Percentiles rank a stretch among this genome's conserved stretches.
Conservation (phyloP, 2,113 vertebrate species). For the Corythaixoides concolor region DNA sequence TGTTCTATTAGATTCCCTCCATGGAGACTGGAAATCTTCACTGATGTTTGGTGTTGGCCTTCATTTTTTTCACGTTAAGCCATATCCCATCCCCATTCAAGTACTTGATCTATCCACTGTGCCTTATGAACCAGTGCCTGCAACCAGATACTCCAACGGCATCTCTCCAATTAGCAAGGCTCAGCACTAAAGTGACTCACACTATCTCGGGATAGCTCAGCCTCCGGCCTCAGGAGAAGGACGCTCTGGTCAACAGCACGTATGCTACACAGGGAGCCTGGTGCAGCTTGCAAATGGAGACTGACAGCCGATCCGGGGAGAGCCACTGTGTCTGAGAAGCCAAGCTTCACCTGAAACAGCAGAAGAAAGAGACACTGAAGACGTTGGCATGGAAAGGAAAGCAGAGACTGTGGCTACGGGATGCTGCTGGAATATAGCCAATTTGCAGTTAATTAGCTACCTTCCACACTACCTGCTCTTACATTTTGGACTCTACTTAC, state of each 20-base stretch:
- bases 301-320: conserved; percentile 72
- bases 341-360: conserved; percentile 72
- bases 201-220: conserved; percentile 68
- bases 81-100: not conserved
- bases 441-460: not conserved
- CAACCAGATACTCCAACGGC: not conserved
- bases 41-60: not conserved
- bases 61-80: not conserved
- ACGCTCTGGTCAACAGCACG: conserved; percentile 83
- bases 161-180: not conserved
- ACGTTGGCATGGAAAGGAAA: not conserved
- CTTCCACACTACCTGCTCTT: not conserved
- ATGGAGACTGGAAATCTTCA: not conserved
- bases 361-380: not conserved
- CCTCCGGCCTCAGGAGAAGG: conserved; percentile 76
- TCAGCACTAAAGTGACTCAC: conserved; percentile 50
- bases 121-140: not conserved
- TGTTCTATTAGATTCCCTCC: not conserved
- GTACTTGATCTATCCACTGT: not conserved
- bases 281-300: conserved; percentile 72
- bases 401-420: not conserved
- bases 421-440: not conserved
- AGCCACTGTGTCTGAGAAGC: conserved; percentile 68
- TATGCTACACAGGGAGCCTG: conserved; percentile 84
- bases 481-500: conserved; percentile 43